Base-by-base conservation (phyloP, 2,113 vertebrate genomes). In the Syngnathus typhle region DNA sequence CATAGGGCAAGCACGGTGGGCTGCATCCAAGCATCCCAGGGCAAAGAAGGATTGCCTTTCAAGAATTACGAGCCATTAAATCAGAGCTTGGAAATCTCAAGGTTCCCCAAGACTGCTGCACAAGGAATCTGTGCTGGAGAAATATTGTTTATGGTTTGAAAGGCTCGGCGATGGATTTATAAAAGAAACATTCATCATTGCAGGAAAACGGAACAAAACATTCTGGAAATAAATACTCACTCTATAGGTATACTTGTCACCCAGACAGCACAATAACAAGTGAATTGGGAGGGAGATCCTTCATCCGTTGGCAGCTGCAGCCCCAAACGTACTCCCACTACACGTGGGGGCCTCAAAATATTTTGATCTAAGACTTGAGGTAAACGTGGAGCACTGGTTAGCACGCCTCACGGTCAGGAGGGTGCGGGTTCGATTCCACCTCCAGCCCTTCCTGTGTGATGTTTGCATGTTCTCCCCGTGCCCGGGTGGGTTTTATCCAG, bases 141-240 rank as follows among this genome's bases (percentile, higher is more conserved):
- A 95, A 95, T 94, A 98, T 98, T 92, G 93, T 95, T 93, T 92
- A 93, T 91, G 90, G 91, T 87, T 90, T 92, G 90, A 92, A 92
- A 91, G 89, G 84, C 87, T 84, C 75, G 74, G 79, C 87, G 84
- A 90, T 89, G 91, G 91, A 91, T 92, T 93, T 92, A 92, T 93
- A 91, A 93, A 92, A 93, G 91, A 91, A 93, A 93, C 91, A 93
- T 93, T 90, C 91, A 93, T 93, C 91, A 92, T 92, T 84, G 94
- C 95, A 93, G 94, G 93, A 96, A 98, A 96, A 98, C 95, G 93
- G 94, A 96, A 94, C 94, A 95, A 94, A 95, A 95, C 91, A 92
- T 94, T 93, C 92, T 89, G 92, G 94, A 96, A 91, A 93, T 93
- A 93, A 93, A 93, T 93, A 93, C 91, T 91, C 85, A 90, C 87